Evolutionary conservation across 2,888 invertebrate genomes (phyloP).

Genomic region (Phyto melanocephala): DNA sequence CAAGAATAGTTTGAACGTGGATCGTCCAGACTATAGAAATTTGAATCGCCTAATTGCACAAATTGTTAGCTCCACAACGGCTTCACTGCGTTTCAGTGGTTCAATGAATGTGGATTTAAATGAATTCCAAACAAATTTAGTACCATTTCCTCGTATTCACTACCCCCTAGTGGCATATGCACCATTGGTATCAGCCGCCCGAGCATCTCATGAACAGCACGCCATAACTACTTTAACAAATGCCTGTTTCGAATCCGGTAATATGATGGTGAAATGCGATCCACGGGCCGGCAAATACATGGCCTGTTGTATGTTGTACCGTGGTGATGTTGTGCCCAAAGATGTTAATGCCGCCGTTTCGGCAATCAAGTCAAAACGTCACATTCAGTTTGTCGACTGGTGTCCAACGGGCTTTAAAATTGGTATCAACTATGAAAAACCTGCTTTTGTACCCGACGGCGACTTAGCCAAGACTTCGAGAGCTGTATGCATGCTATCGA

Average conservation of each 20-base stretch:
- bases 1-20: conserved; percentile 88
- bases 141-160: conserved; percentile 95
- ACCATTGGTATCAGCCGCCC: conserved; percentile 73
- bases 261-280: conserved; percentile 95
- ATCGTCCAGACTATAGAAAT: conserved; percentile 84
- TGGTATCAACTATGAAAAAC: conserved; percentile 91
- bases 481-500: conserved; percentile 93
- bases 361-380: conserved; percentile 86
- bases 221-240: conserved; percentile 88
- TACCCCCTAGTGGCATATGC: conserved; percentile 77
- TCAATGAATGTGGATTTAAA: conserved; percentile 93
- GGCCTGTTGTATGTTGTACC: conserved; percentile 91
- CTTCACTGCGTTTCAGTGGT: conserved; percentile 91
- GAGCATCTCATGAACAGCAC: conserved; percentile 75
- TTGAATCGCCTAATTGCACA: conserved; percentile 86
- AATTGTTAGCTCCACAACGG: conserved; percentile 92
- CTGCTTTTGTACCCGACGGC: conserved; percentile 87
- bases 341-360: conserved; percentile 93
- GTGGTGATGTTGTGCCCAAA: conserved; percentile 94
- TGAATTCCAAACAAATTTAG: conserved; percentile 94
- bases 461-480: conserved; percentile 90
- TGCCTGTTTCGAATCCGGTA: conserved; percentile 91
- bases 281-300: conserved; percentile 92
- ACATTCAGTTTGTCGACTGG: conserved; percentile 95
- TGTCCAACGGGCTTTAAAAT: conserved; percentile 96